These are phyloP conservation scores for Martes martes DNA, from an alignment of 2,113 vertebrate species.

Conservation along the genomic window DNA sequence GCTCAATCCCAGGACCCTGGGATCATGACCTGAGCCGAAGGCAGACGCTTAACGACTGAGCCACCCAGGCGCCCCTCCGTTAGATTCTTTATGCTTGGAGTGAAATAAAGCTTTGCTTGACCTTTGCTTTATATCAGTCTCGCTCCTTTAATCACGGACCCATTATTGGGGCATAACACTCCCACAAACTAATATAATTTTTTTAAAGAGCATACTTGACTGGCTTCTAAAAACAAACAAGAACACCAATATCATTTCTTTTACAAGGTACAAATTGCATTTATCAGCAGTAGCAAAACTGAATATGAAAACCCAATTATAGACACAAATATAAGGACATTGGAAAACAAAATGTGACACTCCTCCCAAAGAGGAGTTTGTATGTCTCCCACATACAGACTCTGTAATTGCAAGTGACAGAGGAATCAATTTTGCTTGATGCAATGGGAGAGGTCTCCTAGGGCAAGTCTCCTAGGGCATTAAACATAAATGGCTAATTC, in stretches of 20 bases:
- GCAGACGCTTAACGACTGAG: no score
- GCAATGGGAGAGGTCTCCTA: neutral
- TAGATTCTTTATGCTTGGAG: no score
- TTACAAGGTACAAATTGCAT: neutral
- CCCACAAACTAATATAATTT: neutral
- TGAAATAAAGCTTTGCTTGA: no score
- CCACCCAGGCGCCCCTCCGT: no score
- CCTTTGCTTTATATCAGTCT: no score
- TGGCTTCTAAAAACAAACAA: neutral
- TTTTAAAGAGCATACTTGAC: neutral
- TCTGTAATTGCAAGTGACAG: neutral
- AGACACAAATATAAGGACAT: neutral
- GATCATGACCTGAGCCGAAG: no score
- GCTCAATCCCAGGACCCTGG: no score
- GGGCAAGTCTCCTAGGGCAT: neutral
- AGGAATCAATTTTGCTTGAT: neutral
- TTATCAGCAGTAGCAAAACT: neutral
- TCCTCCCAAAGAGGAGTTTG: neutral
- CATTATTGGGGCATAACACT: no score
- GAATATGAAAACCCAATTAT: neutral
- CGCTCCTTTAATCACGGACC: no score
- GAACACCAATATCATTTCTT: neutral
- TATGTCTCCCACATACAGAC: neutral
- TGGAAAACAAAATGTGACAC: neutral
- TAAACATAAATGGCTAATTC: neutral